Evolutionary conservation across 2,797 vertebrate species (phyloP).

Genomic region (Cottoperca gobio): DNA sequence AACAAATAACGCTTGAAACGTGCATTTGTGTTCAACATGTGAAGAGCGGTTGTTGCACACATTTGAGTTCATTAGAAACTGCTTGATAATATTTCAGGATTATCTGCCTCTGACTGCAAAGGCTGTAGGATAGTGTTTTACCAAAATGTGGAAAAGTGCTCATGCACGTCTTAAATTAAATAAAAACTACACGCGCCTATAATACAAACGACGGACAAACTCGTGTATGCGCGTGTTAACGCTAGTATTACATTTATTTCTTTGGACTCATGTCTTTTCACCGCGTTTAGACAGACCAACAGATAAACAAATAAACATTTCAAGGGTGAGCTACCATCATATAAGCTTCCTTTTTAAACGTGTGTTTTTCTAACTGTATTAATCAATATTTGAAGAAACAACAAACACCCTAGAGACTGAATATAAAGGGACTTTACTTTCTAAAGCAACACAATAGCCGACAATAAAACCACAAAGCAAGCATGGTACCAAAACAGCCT

Average conservation of each 20-base stretch:
- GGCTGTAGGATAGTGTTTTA: not conserved
- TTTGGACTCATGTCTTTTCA: not conserved
- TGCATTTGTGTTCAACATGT: conserved; percentile 19
- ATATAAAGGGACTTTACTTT: not conserved
- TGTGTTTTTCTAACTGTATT: too few species aligned
- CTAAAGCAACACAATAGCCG: not conserved
- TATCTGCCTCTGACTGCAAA: not conserved
- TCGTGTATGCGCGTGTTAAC: not conserved
- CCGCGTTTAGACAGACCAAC: not conserved
- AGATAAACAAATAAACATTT: not conserved
- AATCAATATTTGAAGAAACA: conserved; percentile 12
- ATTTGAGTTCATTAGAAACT: not conserved
- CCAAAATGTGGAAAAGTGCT: conserved; percentile 1
- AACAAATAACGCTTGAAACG: conserved; percentile 15
- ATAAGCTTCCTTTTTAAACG: conserved; percentile 13
- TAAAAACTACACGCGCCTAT: not conserved
- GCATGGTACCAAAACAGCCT: not conserved
- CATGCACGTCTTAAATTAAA: conserved; percentile 3
- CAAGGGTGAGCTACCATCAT: not conserved
- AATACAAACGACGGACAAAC: not conserved
- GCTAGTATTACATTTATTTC: not conserved
- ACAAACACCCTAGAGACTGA: not conserved
- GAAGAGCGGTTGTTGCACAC: not conserved
- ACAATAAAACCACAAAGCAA: conserved; percentile 13
- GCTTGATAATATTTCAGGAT: not conserved